Evolutionary conservation across 2,113 vertebrate species (phyloP), one percentile per base, ranked within the genome.

Genomic region (Callipepla californica): DNA sequence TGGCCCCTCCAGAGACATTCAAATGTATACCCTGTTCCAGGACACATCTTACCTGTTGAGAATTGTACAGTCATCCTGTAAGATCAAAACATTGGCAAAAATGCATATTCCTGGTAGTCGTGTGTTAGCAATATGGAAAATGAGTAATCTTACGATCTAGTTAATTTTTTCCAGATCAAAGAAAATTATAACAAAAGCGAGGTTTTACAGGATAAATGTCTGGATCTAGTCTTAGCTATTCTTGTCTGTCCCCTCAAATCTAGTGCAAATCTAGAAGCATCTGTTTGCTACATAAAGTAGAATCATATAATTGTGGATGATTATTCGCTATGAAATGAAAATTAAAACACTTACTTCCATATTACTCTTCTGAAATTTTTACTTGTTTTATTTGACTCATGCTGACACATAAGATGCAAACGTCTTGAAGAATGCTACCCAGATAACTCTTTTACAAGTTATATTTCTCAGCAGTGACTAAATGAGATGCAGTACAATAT

Each of bases 401-500:
- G 23, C 5, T 48, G 59, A 63, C 72, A 65, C 5, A 19, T 38
- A 69, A 77, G n/a, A 48, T 58, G 18, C 7, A 82, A 66, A 67
- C 47, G 10, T n/a, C 66, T 42, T 72, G n/a, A 51, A 63, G 21
- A 67, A 84, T 12, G 26, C 15, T 74, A 10, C 47, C 17, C 32
- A 69, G 36, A 6, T 58, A 55, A 50, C 40, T 42, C 25, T 42
- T 50, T 87, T 74, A 13, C 45, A 73, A 74, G 26, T 66, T 73
- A 44, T 53, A 53, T 13, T 73, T 87, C 53, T 53, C 70, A 80
- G 7, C 44, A 81, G 69, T 3, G 36, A 58, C 23, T 40, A 79
- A 89, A 82, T 73, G n/a, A 82, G 44, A 94, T 65, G 58, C 45
- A 91, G 61, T 57, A 34, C 55, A 68, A 16, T 65, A 89, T 85